A percentile compares a stretch with the other conserved stretches of the same genome.
Conservation (phyloP, 2,888 invertebrate genomes). For the Pseudococcus longispinus region DNA sequence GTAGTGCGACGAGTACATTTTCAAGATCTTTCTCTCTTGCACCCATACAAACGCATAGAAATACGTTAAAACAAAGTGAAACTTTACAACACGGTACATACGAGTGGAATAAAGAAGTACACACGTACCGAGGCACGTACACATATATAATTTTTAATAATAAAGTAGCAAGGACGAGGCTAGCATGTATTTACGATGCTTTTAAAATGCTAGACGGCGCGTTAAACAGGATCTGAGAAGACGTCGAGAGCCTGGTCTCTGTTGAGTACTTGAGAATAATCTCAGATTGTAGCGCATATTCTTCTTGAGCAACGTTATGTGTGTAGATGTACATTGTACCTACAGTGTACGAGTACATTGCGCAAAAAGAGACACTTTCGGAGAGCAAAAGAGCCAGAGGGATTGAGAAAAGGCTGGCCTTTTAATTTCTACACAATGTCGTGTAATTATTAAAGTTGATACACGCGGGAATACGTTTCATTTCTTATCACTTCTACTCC, state of each 20-base stretch:
- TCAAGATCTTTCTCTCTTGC: not conserved
- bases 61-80: not conserved
- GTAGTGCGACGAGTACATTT: not conserved
- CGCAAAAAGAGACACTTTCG: not conserved
- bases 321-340: not conserved
- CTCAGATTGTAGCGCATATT: constrained; percentile 1
- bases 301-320: not conserved
- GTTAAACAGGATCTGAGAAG: not conserved
- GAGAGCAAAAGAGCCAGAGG: not conserved
- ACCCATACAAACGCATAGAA: not conserved
- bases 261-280: constrained; percentile 36
- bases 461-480: constrained; percentile 33
- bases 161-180: not conserved
- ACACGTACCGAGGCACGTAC: not conserved
- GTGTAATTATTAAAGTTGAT: constrained; percentile 42
- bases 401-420: constrained; percentile 32
- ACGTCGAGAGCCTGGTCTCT: constrained; percentile 23
- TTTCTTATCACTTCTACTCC: constrained; percentile 28
- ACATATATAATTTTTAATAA: not conserved
- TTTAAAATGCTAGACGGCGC: not conserved
- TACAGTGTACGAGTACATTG: not conserved
- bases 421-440: constrained; percentile 38
- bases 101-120: constrained; percentile 3
- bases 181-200: constrained; percentile 16
- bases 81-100: not conserved